Base-by-base conservation (phyloP, 2,888 invertebrate species). In the Orgyia antiqua region DNA sequence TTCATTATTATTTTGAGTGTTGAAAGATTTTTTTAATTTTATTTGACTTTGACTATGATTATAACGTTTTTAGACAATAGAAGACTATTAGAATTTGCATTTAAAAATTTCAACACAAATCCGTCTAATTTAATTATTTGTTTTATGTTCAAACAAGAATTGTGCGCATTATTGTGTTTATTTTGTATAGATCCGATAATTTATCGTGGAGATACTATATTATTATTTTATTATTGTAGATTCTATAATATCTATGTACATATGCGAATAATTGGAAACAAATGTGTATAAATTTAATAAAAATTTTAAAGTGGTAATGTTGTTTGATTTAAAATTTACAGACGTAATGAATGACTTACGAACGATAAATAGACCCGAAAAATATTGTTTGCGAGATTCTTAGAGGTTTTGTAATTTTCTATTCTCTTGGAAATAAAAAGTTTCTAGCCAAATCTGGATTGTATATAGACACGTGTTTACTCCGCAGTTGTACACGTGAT, bases 211-310 rank as follows among this genome's bases (percentile, higher is more conserved):
- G 27, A 36, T 10, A 29, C 30, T 58, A 6, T 59, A 50, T 2
- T 59, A 64, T 71, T 74, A 76, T 78, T 77, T 80, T 76, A 73
- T 66, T 70, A 73, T 56, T 58, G 55, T 71, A 75, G 65, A 67
- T 55, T 59, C 65, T 68, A 65, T 64, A 65, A 62, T 68, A 61
- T 63, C 70, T 74, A 77, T 61, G 77, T 82, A 83, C 65, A 65
- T 65, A 65, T 63, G 34, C 29, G 24, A 51, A 61, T 63, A 67
- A 66, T 63, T 70, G 58, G 58, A 71, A 68, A 68, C 63, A 71
- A 65, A 74, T 68, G 61, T 82, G 77, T 79, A 76, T 75, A 75
- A 79, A 73, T 71, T 51, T 64, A 76, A 73, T 73, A 73, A 77
- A 76, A 61, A 24, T 46, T n/a, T 48, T 53, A 68, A 2, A 11